phyloP scores from a whole-genome alignment of 1,140 invertebrate species.

The Saccostrea echinata region DNA sequence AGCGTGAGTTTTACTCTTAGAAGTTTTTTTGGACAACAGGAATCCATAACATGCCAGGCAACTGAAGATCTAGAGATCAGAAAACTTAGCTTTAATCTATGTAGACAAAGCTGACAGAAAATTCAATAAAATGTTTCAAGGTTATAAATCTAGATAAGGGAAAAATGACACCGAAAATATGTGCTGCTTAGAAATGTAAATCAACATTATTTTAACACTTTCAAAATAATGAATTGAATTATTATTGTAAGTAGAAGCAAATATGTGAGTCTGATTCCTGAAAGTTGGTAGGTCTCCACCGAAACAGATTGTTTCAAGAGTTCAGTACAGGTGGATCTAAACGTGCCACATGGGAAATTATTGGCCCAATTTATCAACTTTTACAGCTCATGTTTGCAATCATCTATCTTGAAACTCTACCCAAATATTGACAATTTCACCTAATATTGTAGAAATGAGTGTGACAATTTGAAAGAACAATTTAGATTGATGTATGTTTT shows the following conservation, averaged over 20 bases:
- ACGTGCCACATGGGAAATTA: neutral
- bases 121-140: slow-evolving; percentile 25
- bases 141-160: neutral
- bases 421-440: slow-evolving; percentile 31
- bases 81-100: neutral
- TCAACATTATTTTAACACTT: neutral
- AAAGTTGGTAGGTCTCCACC: neutral
- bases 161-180: neutral
- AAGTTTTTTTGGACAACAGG: neutral
- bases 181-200: neutral
- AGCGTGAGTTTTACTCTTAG: neutral
- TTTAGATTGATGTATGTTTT: neutral
- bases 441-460: slow-evolving; percentile 26
- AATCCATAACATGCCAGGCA: neutral
- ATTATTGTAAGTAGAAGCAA: neutral
- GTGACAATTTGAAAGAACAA: slow-evolving; percentile 33
- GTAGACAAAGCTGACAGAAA: neutral
- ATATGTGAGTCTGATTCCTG: neutral
- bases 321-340: slow-evolving; percentile 7
- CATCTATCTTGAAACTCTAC: neutral
- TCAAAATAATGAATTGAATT: neutral
- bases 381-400: neutral
- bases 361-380: slow-evolving; percentile 30
- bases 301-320: neutral
- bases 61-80: slow-evolving; percentile 10